phyloP scores from a whole-genome alignment of 2,113 vertebrate genomes.

The Tor tambroides region DNA sequence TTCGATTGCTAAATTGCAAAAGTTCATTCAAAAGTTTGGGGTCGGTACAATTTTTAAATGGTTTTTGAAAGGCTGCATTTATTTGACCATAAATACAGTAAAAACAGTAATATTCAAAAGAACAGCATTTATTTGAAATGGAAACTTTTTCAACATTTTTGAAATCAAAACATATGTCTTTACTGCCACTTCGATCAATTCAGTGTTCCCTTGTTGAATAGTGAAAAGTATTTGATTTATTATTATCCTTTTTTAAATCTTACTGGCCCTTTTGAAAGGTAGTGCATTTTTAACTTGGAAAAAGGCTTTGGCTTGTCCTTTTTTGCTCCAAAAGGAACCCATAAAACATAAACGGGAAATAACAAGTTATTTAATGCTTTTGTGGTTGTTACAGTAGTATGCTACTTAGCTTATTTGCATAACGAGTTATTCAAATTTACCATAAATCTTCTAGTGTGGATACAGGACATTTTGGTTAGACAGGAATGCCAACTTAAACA shows the following conservation, averaged over 20 bases:
- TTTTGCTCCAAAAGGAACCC: not conserved
- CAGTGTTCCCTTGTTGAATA: not conserved
- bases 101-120: not conserved
- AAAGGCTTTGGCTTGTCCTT: not conserved
- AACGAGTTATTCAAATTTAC: not conserved
- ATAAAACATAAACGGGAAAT: constrained; percentile 14
- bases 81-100: not conserved
- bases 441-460: not conserved
- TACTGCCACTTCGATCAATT: not conserved
- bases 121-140: not conserved
- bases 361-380: not conserved
- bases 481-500: not conserved
- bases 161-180: not conserved
- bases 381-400: not conserved
- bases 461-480: not conserved
- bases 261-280: not conserved
- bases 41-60: not conserved
- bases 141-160: not conserved
- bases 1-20: not conserved
- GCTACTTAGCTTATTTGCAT: not conserved
- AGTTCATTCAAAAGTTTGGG: not conserved
- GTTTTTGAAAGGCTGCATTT: not conserved
- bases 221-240: not conserved
- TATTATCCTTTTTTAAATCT: not conserved
- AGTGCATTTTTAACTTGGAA: not conserved